Percentiles rank a stretch among this genome's conserved stretches.
Conservation (phyloP, 2,888 invertebrate species). For the Lampropteryx suffumata region DNA sequence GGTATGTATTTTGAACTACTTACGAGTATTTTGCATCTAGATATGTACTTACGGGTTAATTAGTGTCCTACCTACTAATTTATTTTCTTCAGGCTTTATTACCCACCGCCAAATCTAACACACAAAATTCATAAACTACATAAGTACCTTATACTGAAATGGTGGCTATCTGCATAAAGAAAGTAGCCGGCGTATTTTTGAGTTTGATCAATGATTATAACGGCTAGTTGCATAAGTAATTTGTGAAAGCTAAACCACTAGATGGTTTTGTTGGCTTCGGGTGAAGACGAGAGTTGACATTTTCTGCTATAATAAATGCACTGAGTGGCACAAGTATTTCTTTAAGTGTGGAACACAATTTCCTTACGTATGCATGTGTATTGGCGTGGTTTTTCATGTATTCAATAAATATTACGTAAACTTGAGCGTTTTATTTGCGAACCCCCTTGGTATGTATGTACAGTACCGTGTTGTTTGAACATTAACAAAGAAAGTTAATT, state of each 20-base stretch:
- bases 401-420: slow-evolving; percentile 65
- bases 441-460: neutral
- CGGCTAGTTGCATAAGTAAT: slow-evolving; percentile 6
- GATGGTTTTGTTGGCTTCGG: slow-evolving; percentile 1
- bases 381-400: slow-evolving; percentile 76
- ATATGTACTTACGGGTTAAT: neutral
- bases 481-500: no score
- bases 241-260: neutral
- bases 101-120: slow-evolving; percentile 2
- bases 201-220: neutral
- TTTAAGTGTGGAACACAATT: slow-evolving; percentile 63
- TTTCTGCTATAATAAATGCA: slow-evolving; percentile 46
- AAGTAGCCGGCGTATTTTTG: neutral
- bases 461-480: no score
- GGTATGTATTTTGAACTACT: neutral
- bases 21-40: no score
- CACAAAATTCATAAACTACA: slow-evolving; percentile 5
- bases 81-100: slow-evolving; percentile 2
- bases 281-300: slow-evolving; percentile 15
- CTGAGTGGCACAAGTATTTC: slow-evolving; percentile 55
- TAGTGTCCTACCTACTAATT: no score
- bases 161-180: slow-evolving; percentile 7
- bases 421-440: slow-evolving; percentile 39
- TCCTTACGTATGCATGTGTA: slow-evolving; percentile 65
- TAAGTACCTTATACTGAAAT: slow-evolving; percentile 6